Percentiles rank a stretch among this genome's conserved stretches.
Evolutionary conservation across 1,140 invertebrate species (phyloP).

Genomic region (Anthonomus grandis): DNA sequence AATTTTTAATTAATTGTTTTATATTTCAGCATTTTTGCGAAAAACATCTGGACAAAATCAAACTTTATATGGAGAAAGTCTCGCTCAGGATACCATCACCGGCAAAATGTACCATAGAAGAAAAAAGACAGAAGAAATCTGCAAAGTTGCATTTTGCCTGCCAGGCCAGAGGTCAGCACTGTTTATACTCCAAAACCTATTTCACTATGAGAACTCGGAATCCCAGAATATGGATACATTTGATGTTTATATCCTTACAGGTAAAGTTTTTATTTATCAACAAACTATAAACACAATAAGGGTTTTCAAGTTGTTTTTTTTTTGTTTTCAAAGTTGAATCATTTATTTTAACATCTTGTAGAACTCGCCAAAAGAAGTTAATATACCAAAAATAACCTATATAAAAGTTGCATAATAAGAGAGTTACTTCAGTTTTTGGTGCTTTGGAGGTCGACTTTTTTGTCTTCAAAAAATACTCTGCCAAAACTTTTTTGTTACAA

Average conservation of each 20-base stretch:
- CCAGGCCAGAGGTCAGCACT: slow-evolving; percentile 79
- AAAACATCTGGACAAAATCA: slow-evolving; percentile 89
- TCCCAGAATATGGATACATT: slow-evolving; percentile 88
- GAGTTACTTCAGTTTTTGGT: no score
- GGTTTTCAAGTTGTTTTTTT: no score
- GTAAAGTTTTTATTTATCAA: no score
- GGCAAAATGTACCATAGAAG: slow-evolving; percentile 87
- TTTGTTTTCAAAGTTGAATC: no score
- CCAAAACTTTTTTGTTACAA: no score
- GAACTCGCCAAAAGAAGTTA: no score
- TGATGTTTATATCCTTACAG: slow-evolving; percentile 91
- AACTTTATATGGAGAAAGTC: slow-evolving; percentile 84
- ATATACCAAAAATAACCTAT: no score
- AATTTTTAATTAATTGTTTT: background rate
- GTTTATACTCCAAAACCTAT: slow-evolving; percentile 80
- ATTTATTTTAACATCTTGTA: no score
- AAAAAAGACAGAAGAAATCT: slow-evolving; percentile 74
- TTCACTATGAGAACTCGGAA: slow-evolving; percentile 85
- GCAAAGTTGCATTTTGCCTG: slow-evolving; percentile 88
- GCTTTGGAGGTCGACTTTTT: no score
- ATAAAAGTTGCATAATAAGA: no score
- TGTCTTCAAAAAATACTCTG: no score
- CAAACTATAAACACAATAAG: no score
- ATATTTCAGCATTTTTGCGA: slow-evolving; percentile 75
- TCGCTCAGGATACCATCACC: slow-evolving; percentile 82